Percentiles rank a stretch among this genome's conserved stretches.
phyloP scores from a whole-genome alignment of 2,888 invertebrate species.

The Plagiodera versicolora region DNA sequence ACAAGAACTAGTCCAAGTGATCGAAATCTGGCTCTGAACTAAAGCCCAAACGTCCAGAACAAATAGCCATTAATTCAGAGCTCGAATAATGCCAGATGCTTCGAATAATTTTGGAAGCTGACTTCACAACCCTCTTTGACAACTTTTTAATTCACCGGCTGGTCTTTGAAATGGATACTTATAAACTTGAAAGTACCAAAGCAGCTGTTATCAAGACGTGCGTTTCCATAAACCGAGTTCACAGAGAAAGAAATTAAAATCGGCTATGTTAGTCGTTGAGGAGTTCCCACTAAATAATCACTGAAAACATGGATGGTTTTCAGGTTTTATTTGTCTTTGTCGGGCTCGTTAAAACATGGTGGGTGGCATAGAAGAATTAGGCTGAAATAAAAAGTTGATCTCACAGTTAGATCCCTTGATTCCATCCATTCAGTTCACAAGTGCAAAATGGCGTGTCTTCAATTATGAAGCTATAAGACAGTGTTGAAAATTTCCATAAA shows the following conservation, averaged over 20 bases:
- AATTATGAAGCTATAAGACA: too few relatives aligned
- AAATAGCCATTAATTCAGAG: background rate
- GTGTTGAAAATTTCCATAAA: too few relatives aligned
- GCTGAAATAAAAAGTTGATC: too few relatives aligned
- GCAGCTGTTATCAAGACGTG: slow-evolving; percentile 37
- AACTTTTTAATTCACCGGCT: slow-evolving; percentile 30
- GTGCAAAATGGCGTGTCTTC: too few relatives aligned
- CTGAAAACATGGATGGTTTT: background rate
- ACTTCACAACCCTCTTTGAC: slow-evolving; percentile 4
- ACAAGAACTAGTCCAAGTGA: too few relatives aligned
- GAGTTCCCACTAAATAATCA: background rate
- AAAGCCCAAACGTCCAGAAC: too few relatives aligned
- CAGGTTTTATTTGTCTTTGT: background rate
- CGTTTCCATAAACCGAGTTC: slow-evolving; percentile 22
- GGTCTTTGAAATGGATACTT: slow-evolving; percentile 41
- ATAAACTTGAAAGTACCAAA: slow-evolving; percentile 31
- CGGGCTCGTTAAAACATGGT: slow-evolving; percentile 18
- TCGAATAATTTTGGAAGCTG: slow-evolving; percentile 10
- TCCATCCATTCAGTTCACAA: too few relatives aligned
- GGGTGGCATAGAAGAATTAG: slow-evolving; percentile 20
- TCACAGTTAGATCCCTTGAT: too few relatives aligned
- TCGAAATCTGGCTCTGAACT: too few relatives aligned
- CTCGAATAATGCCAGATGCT: background rate
- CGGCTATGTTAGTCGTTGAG: background rate
- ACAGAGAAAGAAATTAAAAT: slow-evolving; percentile 10